Base-by-base conservation (phyloP, 1,140 invertebrate species). In the Atta colombica region DNA sequence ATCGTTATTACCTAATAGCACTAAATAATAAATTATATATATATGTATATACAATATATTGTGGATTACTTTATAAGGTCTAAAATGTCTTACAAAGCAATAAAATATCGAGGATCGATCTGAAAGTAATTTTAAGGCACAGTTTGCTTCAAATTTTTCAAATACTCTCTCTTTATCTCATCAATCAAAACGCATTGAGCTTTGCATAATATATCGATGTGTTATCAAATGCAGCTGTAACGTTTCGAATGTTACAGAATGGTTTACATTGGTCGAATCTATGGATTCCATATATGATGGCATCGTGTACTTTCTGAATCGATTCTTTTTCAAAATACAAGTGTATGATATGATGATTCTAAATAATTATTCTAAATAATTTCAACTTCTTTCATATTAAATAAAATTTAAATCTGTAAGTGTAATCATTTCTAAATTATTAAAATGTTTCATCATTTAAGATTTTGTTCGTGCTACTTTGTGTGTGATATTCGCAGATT, bases 181-280 rank as follows among this genome's bases (percentile, higher is more conserved):
- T 35, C 31, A 66, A 66, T 66, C 65, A 18, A 66, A 66, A 66
- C 18, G 35, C 65, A 39, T 66, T 66, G 35, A 66, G 35, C 18
- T 66, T 39, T 66, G 65, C 65, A 39, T 66, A 66, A 66, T 66
- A 66, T 39, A 66, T 66, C 65, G 35, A 66, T 39, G 65, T 66
- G 18, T 35, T 66, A 39, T 39, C 31, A 35, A 21, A 39, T 66
- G 18, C 35, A 35, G 35, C 65, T 66, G 65, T 66, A 66, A 66
- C 31, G 35, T 39, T 21, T 66, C 65, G 35, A 66, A 35, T 65
- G 28, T 28, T 65, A 35, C 61, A 31, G 28, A 65, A 66, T 66
- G 65, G 65, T 8, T 66, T 66, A 66, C 65, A 66, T 66, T 66
- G 65, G 8, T 66, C 35, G 35, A 66, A 39, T 21, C 31, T 35